These are phyloP conservation scores for Neoscelio sp. DNA, from an alignment of 2,888 invertebrate genomes.

Conservation along the genomic window DNA sequence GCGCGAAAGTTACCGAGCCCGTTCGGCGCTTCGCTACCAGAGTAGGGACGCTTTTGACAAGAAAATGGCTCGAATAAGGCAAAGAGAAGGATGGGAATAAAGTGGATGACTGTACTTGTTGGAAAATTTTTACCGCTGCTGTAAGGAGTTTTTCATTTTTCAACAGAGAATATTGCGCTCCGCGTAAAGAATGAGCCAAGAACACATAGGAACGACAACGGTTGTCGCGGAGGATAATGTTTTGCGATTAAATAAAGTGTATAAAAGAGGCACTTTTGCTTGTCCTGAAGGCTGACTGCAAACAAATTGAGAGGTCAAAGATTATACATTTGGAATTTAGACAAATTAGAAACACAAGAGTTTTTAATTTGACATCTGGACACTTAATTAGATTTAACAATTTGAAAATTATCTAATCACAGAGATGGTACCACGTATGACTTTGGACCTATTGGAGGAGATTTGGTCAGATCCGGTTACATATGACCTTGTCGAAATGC, in stretches of 20 bases:
- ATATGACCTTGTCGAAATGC: no score
- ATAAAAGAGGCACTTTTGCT: no score
- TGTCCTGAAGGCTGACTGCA: no score
- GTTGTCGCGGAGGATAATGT: conserved; percentile 9
- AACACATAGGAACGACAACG: conserved; percentile 38
- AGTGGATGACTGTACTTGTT: conserved; percentile 65
- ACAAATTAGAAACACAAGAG: no score
- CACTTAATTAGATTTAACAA: no score
- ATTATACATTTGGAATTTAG: no score
- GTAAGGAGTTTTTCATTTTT: conserved; percentile 67
- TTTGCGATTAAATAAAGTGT: conserved; percentile 3
- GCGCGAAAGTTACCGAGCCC: conserved; percentile 68
- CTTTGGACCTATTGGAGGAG: no score
- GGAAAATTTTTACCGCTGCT: conserved; percentile 68
- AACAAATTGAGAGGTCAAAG: no score
- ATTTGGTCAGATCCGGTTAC: no score
- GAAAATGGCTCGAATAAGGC: conserved; percentile 52
- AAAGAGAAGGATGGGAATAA: conserved; percentile 40
- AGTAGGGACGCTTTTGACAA: conserved; percentile 63
- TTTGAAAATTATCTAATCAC: no score
- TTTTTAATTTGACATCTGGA: no score
- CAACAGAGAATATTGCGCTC: conserved; percentile 63
- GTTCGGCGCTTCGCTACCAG: conserved; percentile 61
- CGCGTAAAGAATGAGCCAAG: conserved; percentile 1
- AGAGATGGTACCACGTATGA: no score